phyloP scores from a whole-genome alignment of 2,888 invertebrate species.

The Drosophila tanythrix region DNA sequence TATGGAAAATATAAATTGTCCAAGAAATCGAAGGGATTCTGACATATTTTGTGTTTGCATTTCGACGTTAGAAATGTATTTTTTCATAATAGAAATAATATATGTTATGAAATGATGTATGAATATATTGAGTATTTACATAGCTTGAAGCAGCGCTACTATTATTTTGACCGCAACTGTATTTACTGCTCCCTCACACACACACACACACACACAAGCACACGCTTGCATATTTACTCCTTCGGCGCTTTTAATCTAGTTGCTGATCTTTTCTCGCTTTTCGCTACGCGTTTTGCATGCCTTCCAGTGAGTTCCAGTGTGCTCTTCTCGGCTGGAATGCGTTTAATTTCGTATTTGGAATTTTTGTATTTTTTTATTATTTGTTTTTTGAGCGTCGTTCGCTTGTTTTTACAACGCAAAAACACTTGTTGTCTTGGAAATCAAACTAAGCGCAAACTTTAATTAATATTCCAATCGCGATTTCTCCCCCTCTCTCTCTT shows the following conservation, averaged over 20 bases:
- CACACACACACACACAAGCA: constrained; percentile 4
- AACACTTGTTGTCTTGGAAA: constrained; percentile 76
- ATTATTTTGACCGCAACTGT: background rate
- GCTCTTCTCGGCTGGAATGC: constrained; percentile 73
- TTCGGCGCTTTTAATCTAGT: constrained; percentile 61
- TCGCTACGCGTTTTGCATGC: constrained; percentile 72
- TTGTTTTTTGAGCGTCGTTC: constrained; percentile 56
- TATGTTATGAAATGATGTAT: background rate
- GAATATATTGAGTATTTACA: background rate
- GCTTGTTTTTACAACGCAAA: constrained; percentile 76
- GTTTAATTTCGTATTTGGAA: constrained; percentile 75
- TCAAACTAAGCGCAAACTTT: constrained; percentile 75
- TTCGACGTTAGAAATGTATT: background rate
- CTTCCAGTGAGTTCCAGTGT: constrained; percentile 32
- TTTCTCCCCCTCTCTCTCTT: constrained; percentile 4
- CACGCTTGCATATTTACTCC: constrained; percentile 4
- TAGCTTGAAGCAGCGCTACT: background rate
- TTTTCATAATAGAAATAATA: too few species aligned
- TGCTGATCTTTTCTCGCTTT: constrained; percentile 60
- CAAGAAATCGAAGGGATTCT: background rate
- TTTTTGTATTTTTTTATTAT: constrained; percentile 60
- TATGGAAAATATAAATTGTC: background rate
- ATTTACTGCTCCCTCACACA: constrained; percentile 1
- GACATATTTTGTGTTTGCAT: background rate
- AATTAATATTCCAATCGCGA: constrained; percentile 79